Evolutionary conservation across 2,113 vertebrate genomes (phyloP).

Genomic region (Danio rerio): DNA sequence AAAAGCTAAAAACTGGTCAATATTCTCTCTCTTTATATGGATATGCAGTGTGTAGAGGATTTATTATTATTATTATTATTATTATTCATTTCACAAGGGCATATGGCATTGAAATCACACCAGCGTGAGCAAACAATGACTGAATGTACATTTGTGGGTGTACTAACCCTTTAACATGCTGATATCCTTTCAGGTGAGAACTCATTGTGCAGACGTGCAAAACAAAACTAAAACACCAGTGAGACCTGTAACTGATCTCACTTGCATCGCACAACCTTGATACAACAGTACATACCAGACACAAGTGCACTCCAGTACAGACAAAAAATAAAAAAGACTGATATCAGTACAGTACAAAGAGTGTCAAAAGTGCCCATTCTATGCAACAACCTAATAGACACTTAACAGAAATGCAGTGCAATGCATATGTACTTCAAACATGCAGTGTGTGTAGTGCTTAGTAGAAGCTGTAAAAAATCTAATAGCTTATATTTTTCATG

Average conservation of each 20-base stretch:
- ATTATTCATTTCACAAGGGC: too few species aligned
- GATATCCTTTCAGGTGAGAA: background rate
- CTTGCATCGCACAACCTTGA: background rate
- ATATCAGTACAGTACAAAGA: constrained; percentile 2
- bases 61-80: too few species aligned
- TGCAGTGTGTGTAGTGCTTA: constrained; percentile 6
- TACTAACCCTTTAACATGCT: background rate
- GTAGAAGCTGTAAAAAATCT: background rate
- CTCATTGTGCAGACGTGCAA: constrained; percentile 9
- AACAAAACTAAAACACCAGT: background rate
- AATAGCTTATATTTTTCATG: background rate
- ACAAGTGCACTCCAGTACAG: background rate
- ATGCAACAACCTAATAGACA: background rate
- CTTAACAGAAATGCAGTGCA: background rate
- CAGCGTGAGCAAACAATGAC: too few species aligned
- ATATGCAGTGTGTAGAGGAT: too few species aligned
- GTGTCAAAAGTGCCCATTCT: background rate
- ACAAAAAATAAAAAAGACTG: background rate
- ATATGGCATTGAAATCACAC: too few species aligned
- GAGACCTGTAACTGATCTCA: background rate
- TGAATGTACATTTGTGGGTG: too few species aligned
- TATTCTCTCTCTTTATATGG: too few species aligned
- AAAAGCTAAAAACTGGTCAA: too few species aligned
- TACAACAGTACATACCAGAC: background rate
- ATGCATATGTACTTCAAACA: constrained; percentile 5